Conservation (phyloP, 1,140 invertebrate genomes). For the Goniozus legneri region DNA sequence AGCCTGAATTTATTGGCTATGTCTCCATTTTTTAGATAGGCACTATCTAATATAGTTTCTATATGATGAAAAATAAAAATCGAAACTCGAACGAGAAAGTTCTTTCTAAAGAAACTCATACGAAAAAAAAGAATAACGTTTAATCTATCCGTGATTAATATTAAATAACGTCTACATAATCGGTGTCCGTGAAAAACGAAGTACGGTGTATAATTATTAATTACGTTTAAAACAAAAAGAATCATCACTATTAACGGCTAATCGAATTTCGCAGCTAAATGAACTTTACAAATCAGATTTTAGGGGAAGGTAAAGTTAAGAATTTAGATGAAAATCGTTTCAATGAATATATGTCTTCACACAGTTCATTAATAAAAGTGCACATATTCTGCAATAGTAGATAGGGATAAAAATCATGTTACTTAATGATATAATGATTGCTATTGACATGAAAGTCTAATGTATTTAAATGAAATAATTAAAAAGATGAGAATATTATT, state of each 20-base stretch:
- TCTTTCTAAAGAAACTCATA: conserved; percentile 17
- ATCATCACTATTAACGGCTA: neutral
- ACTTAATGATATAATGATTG: too few relatives aligned
- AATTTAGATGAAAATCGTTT: conserved; percentile 7
- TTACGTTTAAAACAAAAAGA: neutral
- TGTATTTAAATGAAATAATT: too few relatives aligned
- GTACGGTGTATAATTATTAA: neutral
- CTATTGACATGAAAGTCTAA: too few relatives aligned
- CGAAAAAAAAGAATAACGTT: too few relatives aligned
- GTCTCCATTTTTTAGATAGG: conserved; percentile 34
- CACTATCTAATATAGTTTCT: conserved; percentile 25
- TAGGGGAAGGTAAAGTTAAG: conserved; percentile 3
- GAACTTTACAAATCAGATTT: neutral
- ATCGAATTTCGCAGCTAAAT: neutral
- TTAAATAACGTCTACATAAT: conserved; percentile 12
- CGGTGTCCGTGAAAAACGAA: neutral
- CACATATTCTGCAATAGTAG: too few relatives aligned
- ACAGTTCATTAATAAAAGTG: too few relatives aligned
- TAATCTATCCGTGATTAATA: conserved; percentile 13
- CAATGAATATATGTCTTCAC: neutral
- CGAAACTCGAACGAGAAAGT: conserved; percentile 10
- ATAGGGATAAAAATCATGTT: too few relatives aligned
- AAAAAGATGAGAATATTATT: too few relatives aligned
- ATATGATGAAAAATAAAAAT: conserved; percentile 10
- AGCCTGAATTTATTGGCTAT: conserved; percentile 19